phyloP scores from a whole-genome alignment of 2,113 vertebrate species.

The Proterorhinus semilunaris region DNA sequence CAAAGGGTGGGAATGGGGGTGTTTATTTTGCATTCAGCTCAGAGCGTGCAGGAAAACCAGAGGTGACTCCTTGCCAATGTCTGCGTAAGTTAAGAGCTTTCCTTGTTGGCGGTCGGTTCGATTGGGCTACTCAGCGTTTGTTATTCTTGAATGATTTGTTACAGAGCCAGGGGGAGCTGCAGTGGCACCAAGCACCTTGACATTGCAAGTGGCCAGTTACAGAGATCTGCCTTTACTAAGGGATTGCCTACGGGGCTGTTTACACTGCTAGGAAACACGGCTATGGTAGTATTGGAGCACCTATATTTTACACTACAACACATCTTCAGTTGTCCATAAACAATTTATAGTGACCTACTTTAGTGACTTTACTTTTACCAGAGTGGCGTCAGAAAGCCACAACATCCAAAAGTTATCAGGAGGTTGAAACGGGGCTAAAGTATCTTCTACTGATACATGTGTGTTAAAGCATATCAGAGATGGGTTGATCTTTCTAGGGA shows the following conservation, averaged over 20 bases:
- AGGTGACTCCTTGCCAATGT: constrained; percentile 17
- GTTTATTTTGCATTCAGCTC: constrained; percentile 20
- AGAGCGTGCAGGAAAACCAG: constrained; percentile 9
- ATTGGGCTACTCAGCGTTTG: constrained; percentile 20
- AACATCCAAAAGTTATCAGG: too few species aligned
- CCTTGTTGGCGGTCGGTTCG: neutral
- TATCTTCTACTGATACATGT: too few species aligned
- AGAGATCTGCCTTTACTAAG: constrained; percentile 29
- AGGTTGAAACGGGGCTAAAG: too few species aligned
- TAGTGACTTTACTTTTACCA: too few species aligned
- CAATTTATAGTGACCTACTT: too few species aligned
- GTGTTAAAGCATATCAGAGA: too few species aligned
- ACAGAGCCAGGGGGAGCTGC: neutral
- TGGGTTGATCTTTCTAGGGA: too few species aligned
- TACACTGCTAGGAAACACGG: too few species aligned
- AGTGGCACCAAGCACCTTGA: neutral
- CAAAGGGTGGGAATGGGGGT: constrained; percentile 17
- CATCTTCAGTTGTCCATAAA: too few species aligned
- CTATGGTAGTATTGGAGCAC: too few species aligned
- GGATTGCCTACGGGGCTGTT: neutral
- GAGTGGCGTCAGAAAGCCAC: too few species aligned
- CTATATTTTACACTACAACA: too few species aligned
- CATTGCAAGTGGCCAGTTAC: neutral
- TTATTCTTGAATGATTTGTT: constrained; percentile 11
- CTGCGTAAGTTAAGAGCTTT: constrained; percentile 15